Percentiles rank a stretch among this genome's conserved stretches.
Conservation (phyloP, 64 coral and sea anemone species). For the Acropora yongei region DNA sequence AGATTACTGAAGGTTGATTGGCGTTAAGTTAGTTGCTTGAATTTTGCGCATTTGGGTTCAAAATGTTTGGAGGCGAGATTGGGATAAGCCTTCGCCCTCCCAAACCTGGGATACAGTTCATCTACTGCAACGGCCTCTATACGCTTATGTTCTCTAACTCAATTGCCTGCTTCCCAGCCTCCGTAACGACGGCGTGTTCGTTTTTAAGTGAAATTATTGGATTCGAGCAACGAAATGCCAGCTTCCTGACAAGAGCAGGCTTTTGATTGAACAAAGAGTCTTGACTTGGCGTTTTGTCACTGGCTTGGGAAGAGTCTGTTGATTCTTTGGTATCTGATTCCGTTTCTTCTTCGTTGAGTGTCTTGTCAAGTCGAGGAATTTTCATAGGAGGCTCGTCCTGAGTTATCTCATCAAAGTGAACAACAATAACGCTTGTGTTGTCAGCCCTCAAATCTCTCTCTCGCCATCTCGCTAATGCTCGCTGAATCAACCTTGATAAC, state of each 20-base stretch:
- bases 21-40: too few species aligned
- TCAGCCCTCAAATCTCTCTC: constrained; percentile 84
- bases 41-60: too few species aligned
- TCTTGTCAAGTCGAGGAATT: constrained; percentile 22
- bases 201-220: background rate
- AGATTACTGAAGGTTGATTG: too few species aligned
- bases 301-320: constrained; percentile 62
- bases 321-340: constrained; percentile 72
- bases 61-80: too few species aligned
- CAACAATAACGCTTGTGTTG: constrained; percentile 88
- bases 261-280: constrained; percentile 38
- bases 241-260: constrained; percentile 80
- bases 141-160: background rate
- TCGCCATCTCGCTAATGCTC: constrained; percentile 87
- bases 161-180: background rate
- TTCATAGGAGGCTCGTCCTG: background rate
- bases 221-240: constrained; percentile 72
- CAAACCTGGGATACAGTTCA: too few species aligned
- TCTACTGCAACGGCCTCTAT: too few species aligned
- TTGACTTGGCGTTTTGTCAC: constrained; percentile 48
- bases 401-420: constrained; percentile 84
- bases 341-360: constrained; percentile 54
- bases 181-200: background rate
- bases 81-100: too few species aligned
- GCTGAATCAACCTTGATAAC: constrained; percentile 62